Conservation (phyloP, 2,113 vertebrate genomes). For the Emberiza fucata region DNA sequence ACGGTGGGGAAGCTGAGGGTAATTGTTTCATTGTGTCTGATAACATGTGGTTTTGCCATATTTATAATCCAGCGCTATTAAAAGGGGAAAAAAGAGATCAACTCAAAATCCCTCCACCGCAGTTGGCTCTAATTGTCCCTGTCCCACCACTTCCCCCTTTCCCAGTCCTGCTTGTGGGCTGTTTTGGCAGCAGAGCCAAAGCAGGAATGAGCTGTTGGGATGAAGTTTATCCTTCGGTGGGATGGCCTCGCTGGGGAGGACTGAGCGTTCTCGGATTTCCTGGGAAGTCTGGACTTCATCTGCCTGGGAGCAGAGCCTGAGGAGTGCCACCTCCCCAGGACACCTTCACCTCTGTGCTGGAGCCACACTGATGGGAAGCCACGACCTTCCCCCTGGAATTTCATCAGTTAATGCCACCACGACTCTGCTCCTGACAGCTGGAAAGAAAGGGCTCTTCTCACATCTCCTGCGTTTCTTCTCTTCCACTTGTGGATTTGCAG, state of each 20-base stretch:
- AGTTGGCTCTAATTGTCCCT: slow-evolving; percentile 63
- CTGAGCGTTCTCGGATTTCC: background rate
- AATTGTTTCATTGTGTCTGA: slow-evolving; percentile 64
- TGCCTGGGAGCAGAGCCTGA: background rate
- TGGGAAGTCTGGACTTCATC: background rate
- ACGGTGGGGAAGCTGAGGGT: background rate
- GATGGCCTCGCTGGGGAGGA: background rate
- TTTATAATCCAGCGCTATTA: slow-evolving; percentile 46
- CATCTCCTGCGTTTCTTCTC: background rate
- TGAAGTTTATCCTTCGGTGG: slow-evolving; percentile 5
- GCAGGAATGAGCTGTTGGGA: slow-evolving; percentile 46
- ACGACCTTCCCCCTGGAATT: background rate
- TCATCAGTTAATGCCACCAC: background rate
- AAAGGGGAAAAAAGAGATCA: slow-evolving; percentile 50
- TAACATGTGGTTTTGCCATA: slow-evolving; percentile 62
- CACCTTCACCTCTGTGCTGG: background rate
- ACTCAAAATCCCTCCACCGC: slow-evolving; percentile 24
- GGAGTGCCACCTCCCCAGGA: background rate
- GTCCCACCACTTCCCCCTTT: slow-evolving; percentile 57
- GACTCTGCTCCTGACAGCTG: background rate
- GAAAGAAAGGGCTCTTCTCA: background rate
- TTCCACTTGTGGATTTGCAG: background rate
- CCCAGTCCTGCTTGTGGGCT: slow-evolving; percentile 41
- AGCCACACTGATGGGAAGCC: background rate
- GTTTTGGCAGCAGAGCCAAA: slow-evolving; percentile 20